These are phyloP conservation scores for Lasioglossum malachurum DNA, from an alignment of 2,888 invertebrate genomes.

Conservation along the genomic window DNA sequence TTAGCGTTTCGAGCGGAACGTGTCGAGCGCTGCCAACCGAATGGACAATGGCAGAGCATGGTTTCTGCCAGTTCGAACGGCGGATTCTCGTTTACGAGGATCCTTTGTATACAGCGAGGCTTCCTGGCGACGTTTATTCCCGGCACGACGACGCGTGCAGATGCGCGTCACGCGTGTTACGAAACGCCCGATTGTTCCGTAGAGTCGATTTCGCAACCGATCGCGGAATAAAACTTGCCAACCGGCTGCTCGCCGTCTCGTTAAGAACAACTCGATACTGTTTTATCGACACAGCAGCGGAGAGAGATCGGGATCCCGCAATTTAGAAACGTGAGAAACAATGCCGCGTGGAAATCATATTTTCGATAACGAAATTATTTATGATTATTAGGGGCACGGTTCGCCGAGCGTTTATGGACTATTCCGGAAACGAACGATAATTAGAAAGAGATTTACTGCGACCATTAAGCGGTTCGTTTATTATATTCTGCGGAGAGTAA, in stretches of 20 bases:
- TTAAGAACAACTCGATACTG: constrained; percentile 36
- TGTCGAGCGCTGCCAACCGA: not conserved
- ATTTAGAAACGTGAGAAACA: constrained; percentile 63
- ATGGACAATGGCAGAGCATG: not conserved
- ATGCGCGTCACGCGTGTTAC: constrained; percentile 50
- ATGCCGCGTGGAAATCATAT: not conserved
- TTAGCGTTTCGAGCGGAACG: constrained; percentile 19
- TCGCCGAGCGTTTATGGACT: not conserved
- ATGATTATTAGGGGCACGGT: not conserved
- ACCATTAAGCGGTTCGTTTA: constrained; percentile 2
- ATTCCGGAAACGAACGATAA: not conserved
- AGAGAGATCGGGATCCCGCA: constrained; percentile 33
- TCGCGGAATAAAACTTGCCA: constrained; percentile 35
- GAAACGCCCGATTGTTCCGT: constrained; percentile 57
- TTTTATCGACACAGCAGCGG: constrained; percentile 46
- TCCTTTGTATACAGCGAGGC: constrained; percentile 10
- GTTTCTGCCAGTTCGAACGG: not conserved
- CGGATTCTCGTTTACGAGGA: constrained; percentile 19
- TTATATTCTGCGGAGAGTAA: constrained; percentile 4
- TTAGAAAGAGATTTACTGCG: constrained; percentile 12
- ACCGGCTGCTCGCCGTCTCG: constrained; percentile 17
- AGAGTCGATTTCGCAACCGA: constrained; percentile 45
- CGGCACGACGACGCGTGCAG: constrained; percentile 39
- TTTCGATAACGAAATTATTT: constrained; percentile 10
- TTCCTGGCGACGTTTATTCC: constrained; percentile 29